Percentiles rank a stretch among this genome's conserved stretches.
Evolutionary conservation across 2,888 invertebrate species (phyloP).

Genomic region (Melinopterus prodromus): DNA sequence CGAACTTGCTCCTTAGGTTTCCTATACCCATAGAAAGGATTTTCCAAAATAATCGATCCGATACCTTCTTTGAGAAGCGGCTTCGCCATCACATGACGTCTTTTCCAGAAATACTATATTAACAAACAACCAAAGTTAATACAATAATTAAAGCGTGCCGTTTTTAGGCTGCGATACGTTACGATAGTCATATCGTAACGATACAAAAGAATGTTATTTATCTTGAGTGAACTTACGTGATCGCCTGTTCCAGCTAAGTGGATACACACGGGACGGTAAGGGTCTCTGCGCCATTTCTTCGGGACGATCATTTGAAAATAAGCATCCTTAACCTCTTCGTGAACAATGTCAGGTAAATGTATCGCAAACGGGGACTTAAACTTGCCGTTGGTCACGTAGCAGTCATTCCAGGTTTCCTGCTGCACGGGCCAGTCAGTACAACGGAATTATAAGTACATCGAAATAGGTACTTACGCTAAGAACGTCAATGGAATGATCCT

Average conservation of each 20-base stretch:
- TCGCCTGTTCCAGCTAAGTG: constrained; percentile 98
- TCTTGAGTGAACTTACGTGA: constrained; percentile 71
- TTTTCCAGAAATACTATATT: constrained; percentile 90
- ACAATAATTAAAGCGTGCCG: no score
- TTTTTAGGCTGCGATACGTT: no score
- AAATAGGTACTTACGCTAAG: constrained; percentile 72
- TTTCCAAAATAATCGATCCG: constrained; percentile 93
- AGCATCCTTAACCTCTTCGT: constrained; percentile 82
- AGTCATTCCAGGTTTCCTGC: constrained; percentile 79
- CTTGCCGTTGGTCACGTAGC: constrained; percentile 83
- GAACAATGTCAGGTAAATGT: constrained; percentile 87
- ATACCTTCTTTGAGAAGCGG: constrained; percentile 92
- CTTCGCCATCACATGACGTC: constrained; percentile 88
- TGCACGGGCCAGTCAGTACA: constrained; percentile 49
- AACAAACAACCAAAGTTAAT: no score
- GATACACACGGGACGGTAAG: constrained; percentile 85
- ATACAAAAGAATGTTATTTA: constrained; percentile 5
- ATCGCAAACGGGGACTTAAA: constrained; percentile 86
- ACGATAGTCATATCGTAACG: no score
- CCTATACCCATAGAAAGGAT: constrained; percentile 92
- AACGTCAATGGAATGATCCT: constrained; percentile 85
- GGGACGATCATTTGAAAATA: constrained; percentile 88
- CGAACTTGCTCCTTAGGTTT: constrained; percentile 89
- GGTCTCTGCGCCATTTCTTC: constrained; percentile 74
- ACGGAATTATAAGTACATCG: not conserved